Evolutionary conservation across 2,888 invertebrate species (phyloP), one percentile per base, ranked within the genome.

Genomic region (Tinea semifulvella): DNA sequence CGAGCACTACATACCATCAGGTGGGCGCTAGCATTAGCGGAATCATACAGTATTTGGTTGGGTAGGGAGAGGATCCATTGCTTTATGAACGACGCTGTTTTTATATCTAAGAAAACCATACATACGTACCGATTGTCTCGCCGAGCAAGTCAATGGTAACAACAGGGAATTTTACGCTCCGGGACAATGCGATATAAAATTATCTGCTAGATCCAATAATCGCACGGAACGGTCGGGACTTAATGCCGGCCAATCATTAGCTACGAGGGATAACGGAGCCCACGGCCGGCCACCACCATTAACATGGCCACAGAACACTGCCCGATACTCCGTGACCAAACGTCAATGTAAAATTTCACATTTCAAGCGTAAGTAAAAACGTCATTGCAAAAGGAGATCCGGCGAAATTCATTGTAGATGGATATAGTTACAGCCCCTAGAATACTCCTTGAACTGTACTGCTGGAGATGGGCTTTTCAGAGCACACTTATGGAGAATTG

Each of bases 171-270:
- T 73, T 79, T 77, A 75, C 79, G 79, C 80, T 80, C 74, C 76
- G 60, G 80, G 80, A 80, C 80, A 80, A 79, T 80, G 70, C 77
- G 70, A 77, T 76, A 75, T 79, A 76, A 79, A 80, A 80, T 80
- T 79, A 80, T 79, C 80, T 76, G 79, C 76, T 79, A 77, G 80
- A 79, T 76, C 80, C 80, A 80, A 79, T 80, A 79, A 80, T 80
- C 79, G 77, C 75, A 75, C 68, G 67, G 73, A 73, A 75, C 77
- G 68, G 76, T 61, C 73, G 64, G 63, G 74, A 70, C 72, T 74
- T 80, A 77, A 81, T 81, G 76, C 76, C 68, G 71, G 77, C 71
- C 80, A 79, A 80, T 81, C 80, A 81, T 81, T 80, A 81, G 73
- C 79, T 76, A 77, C 73, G 67, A 79, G 76, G 79, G 68, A 75